Evolutionary conservation across 2,797 vertebrate species (phyloP), one percentile per base, ranked within the genome.

Genomic region (Podarcis siculus): DNA sequence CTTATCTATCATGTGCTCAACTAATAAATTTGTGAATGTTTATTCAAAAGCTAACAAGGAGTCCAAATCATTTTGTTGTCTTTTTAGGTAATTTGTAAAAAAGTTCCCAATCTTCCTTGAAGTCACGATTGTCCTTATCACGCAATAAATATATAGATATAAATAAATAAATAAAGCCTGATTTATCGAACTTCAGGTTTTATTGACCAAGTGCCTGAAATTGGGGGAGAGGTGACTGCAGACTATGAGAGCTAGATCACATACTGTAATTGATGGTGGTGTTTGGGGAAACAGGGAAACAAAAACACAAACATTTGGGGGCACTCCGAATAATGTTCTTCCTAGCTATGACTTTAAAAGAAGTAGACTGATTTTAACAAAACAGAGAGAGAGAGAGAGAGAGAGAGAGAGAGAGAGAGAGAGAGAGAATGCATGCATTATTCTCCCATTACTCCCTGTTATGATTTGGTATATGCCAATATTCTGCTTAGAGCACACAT

Each of bases 401-500:
- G 55, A 12, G 27, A 13, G n/a, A 75, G 67, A 84, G 10, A 9
- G 35, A 32, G 25, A 82, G 13, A 35, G 27, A 13, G 42, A 82
- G 73, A 8, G 23, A 67, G 42, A 66, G 55, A 12, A 77, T 82
- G 83, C 8, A 55, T 61, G 49, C 3, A 81, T 1, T 72, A 58
- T 89, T 88, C 64, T 2, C 58, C 58, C 9, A 27, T 3, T 86
- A 8, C 17, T 79, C 12, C 80, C 17, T 0, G 87, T 5, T 87
- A 88, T 87, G 30, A 86, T 92, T 32, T 5, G 55, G 49, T 83
- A 85, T 82, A 27, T 90, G 89, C 69, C 75, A 0, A 0, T 88
- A 93, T 95, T 93, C 89, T 94, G 92, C 92, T 93, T 93, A 91
- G 92, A 93, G 72, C 30, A 90, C 42, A 69, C 76, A 90, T 92